Conservation (phyloP, 2,888 invertebrate genomes). For the Polia nebulosa region DNA sequence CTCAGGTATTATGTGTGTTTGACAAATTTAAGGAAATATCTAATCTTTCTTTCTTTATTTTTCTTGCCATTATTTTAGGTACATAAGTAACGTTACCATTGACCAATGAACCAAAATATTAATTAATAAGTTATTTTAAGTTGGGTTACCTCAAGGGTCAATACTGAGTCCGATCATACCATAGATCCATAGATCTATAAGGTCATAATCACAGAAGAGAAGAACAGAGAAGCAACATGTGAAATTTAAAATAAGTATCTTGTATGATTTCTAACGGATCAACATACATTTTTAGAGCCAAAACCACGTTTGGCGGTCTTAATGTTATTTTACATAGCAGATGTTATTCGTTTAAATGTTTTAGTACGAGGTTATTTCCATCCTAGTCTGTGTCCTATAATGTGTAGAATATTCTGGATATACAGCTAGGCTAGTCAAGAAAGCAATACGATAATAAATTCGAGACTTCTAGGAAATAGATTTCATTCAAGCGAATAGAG, state of each 20-base stretch:
- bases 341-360: slow-evolving; percentile 52
- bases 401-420: slow-evolving; percentile 40
- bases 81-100: background rate
- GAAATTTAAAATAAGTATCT: background rate
- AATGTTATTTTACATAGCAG: slow-evolving; percentile 49
- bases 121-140: background rate
- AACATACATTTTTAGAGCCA: slow-evolving; percentile 15
- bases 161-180: background rate
- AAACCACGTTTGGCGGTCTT: slow-evolving; percentile 16
- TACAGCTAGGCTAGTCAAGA: slow-evolving; percentile 5
- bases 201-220: too few species aligned
- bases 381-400: slow-evolving; percentile 39
- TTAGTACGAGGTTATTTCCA: slow-evolving; percentile 46
- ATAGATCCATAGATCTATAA: background rate
- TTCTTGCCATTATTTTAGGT: background rate
- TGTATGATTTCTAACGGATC: slow-evolving; percentile 19
- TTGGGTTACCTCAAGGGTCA: background rate
- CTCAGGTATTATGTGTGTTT: background rate
- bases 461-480: slow-evolving; percentile 9
- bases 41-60: too few species aligned
- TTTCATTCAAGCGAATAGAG: slow-evolving; percentile 28
- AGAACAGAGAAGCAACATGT: background rate
- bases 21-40: background rate
- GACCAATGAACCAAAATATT: background rate
- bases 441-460: slow-evolving; percentile 10